phyloP scores from a whole-genome alignment of 2,113 vertebrate species.

The Thymallus thymallus region DNA sequence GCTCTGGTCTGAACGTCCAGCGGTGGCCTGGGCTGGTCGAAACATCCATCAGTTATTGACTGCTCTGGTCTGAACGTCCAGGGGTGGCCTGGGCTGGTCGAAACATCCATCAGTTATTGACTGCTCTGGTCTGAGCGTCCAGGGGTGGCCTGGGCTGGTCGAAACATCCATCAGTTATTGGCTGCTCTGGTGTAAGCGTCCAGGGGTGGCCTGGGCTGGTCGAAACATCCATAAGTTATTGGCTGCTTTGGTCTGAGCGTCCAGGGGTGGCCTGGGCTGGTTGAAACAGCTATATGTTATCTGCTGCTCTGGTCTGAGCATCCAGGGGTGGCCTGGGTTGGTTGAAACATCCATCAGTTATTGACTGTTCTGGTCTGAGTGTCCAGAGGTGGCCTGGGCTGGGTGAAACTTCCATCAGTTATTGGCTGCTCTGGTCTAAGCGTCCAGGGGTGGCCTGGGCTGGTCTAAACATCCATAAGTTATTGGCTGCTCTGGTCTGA shows the following conservation, averaged over 20 bases:
- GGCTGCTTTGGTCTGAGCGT: constrained; percentile 14
- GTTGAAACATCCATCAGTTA: constrained; percentile 14
- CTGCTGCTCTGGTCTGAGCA: too few species aligned
- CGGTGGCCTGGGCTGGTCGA: constrained; percentile 6
- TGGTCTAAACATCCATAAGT: constrained; percentile 6
- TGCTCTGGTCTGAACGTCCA: constrained; percentile 7
- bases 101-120: too few species aligned
- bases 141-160: too few species aligned
- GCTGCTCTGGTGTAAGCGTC: too few species aligned
- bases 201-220: too few species aligned
- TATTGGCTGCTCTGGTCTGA: constrained; percentile 13
- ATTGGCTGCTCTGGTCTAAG: constrained; percentile 17
- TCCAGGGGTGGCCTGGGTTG: too few species aligned
- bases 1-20: constrained; percentile 8
- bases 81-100: constrained; percentile 6
- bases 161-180: constrained; percentile 21
- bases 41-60: constrained; percentile 24
- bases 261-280: constrained; percentile 6
- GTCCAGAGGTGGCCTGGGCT: constrained; percentile 3
- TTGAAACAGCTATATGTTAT: too few species aligned
- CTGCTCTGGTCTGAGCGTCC: too few species aligned
- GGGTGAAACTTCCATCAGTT: constrained; percentile 11
- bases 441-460: constrained; percentile 13
- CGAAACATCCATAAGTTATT: too few species aligned
- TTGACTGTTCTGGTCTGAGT: constrained; percentile 15